phyloP scores from a whole-genome alignment of 1,140 invertebrate genomes.

The Leptestheria dahalacensis region DNA sequence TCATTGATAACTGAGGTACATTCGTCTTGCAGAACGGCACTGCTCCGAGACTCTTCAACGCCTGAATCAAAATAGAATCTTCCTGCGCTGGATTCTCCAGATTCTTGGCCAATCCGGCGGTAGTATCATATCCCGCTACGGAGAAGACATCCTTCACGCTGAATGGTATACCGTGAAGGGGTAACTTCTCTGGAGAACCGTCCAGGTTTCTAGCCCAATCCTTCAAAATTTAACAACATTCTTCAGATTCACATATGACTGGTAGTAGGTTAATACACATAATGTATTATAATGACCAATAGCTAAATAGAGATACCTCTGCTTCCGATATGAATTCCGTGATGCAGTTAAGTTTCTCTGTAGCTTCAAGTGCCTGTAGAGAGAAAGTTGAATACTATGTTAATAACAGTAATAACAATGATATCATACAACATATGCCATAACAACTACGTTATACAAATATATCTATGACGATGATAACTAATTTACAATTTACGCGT shows the following conservation, averaged over 20 bases:
- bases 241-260: neutral
- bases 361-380: slow-evolving; percentile 24
- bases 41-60: slow-evolving; percentile 24
- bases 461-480: neutral
- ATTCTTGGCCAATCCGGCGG: slow-evolving; percentile 28
- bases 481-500: neutral
- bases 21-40: slow-evolving; percentile 35
- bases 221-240: slow-evolving; percentile 15
- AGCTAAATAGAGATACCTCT: slow-evolving; percentile 16
- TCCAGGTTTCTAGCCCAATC: slow-evolving; percentile 27
- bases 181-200: slow-evolving; percentile 19
- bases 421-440: neutral
- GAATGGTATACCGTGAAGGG: slow-evolving; percentile 28
- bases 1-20: slow-evolving; percentile 27
- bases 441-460: neutral
- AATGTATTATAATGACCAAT: neutral
- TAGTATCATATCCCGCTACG: slow-evolving; percentile 31
- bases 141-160: slow-evolving; percentile 27
- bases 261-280: neutral
- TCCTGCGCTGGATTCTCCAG: slow-evolving; percentile 25
- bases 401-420: neutral
- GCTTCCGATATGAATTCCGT: slow-evolving; percentile 26
- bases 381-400: slow-evolving; percentile 18
- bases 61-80: slow-evolving; percentile 26
- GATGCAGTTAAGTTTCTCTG: slow-evolving; percentile 24